Evolutionary conservation across 2,797 vertebrate species (phyloP).

Genomic region (Acestrorhynchus altus): DNA sequence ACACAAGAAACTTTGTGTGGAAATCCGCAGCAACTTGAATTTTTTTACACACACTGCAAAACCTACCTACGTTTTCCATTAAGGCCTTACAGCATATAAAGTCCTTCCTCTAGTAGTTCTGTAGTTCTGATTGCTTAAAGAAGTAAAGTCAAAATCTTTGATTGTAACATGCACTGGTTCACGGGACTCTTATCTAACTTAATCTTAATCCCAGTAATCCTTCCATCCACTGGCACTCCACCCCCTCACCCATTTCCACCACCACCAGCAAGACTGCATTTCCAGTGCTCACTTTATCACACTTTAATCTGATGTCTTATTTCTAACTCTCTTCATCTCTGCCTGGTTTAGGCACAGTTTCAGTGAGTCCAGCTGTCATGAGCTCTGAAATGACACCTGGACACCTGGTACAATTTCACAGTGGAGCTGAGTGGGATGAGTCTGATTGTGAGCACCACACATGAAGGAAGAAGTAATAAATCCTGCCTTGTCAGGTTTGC

Average conservation of each 20-base stretch:
- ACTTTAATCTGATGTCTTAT: constrained; percentile 27
- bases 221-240: background rate
- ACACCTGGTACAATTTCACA: constrained; percentile 25
- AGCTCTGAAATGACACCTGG: constrained; percentile 24
- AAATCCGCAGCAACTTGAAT: background rate
- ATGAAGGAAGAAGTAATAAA: constrained; percentile 32
- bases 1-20: background rate
- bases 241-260: background rate
- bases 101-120: no score
- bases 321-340: background rate
- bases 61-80: no score
- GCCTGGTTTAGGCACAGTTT: background rate
- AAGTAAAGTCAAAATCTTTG: background rate
- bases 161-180: background rate
- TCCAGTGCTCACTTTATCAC: background rate
- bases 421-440: constrained; percentile 5
- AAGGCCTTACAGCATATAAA: no score
- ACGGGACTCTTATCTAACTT: constrained; percentile 35
- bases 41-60: no score
- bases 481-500: constrained; percentile 26
- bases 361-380: constrained; percentile 28
- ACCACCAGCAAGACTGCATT: background rate
- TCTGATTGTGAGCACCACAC: constrained; percentile 11
- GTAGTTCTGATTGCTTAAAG: no score
- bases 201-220: constrained; percentile 43